These are phyloP conservation scores for Neotoxoptera formosana DNA, from an alignment of 1,140 invertebrate genomes.

Conservation along the genomic window DNA sequence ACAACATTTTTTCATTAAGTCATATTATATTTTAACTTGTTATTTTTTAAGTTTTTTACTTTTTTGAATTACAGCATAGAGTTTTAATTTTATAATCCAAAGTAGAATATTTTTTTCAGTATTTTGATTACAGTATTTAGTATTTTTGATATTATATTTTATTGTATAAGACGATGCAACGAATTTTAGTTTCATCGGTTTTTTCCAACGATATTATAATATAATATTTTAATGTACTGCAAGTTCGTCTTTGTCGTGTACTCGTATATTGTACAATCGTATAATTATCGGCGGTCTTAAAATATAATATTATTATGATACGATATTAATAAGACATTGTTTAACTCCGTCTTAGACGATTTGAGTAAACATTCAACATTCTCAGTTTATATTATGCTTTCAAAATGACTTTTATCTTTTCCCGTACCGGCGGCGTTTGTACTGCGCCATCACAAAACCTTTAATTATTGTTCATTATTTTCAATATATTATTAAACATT, in stretches of 20 bases:
- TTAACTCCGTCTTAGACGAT: not conserved
- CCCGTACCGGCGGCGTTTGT: not conserved
- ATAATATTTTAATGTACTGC: not conserved
- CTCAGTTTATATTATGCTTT: not conserved
- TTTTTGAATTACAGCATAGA: too few relatives aligned
- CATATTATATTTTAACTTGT: too few relatives aligned
- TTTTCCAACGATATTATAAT: not conserved
- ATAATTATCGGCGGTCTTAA: too few relatives aligned
- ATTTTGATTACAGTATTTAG: too few relatives aligned
- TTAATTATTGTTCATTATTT: not conserved
- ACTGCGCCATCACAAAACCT: not conserved
- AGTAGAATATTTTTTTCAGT: too few relatives aligned
- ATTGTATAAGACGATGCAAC: not conserved
- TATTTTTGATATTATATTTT: too few relatives aligned
- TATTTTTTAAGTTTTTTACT: too few relatives aligned
- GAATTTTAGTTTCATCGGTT: not conserved
- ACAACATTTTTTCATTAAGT: too few relatives aligned
- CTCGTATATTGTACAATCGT: too few relatives aligned
- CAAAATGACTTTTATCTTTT: not conserved
- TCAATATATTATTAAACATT: not conserved
- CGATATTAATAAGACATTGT: not conserved
- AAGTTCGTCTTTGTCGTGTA: not conserved
- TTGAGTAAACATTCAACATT: not conserved
- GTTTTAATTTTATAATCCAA: too few relatives aligned
- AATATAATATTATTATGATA: too few relatives aligned